phyloP scores from a whole-genome alignment of 2,113 vertebrate species.

The Recurvirostra avosetta region DNA sequence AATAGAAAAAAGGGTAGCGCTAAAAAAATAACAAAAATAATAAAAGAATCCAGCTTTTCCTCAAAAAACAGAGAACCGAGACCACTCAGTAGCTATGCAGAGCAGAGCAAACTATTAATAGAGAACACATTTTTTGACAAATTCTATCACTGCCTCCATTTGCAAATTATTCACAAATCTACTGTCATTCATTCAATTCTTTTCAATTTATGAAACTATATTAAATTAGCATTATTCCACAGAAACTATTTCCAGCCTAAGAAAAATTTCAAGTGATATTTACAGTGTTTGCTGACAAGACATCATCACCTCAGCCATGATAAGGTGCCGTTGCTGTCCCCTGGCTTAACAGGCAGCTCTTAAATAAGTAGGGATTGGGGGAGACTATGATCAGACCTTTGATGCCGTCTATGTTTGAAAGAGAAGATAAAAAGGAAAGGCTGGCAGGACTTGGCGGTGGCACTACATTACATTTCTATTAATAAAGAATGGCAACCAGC shows the following conservation, averaged over 20 bases:
- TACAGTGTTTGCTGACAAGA: slow-evolving; percentile 4
- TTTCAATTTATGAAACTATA: background rate
- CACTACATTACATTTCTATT: slow-evolving; percentile 5
- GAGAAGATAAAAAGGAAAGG: background rate
- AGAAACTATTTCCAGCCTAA: background rate
- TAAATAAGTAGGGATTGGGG: background rate
- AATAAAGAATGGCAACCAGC: background rate
- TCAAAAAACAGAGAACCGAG: slow-evolving; percentile 29
- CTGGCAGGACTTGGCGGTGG: slow-evolving; percentile 3
- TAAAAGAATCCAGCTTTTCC: slow-evolving; percentile 2
- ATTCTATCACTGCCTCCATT: slow-evolving; percentile 24
- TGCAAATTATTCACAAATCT: slow-evolving; percentile 38
- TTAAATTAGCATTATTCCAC: slow-evolving; percentile 6
- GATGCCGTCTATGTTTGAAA: background rate
- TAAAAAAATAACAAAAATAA: background rate
- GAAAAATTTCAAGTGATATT: background rate
- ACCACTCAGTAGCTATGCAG: background rate
- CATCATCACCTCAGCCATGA: background rate
- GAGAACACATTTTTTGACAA: background rate
- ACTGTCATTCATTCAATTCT: slow-evolving; percentile 8
- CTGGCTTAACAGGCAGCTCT: background rate
- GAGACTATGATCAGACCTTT: background rate
- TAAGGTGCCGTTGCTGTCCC: background rate
- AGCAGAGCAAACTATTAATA: slow-evolving; percentile 30
- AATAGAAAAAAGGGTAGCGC: background rate